A percentile compares a stretch with the other conserved stretches of the same genome.
These are phyloP conservation scores for Ancistrus triradiatus DNA, from an alignment of 2,113 vertebrate species.

Conservation along the genomic window DNA sequence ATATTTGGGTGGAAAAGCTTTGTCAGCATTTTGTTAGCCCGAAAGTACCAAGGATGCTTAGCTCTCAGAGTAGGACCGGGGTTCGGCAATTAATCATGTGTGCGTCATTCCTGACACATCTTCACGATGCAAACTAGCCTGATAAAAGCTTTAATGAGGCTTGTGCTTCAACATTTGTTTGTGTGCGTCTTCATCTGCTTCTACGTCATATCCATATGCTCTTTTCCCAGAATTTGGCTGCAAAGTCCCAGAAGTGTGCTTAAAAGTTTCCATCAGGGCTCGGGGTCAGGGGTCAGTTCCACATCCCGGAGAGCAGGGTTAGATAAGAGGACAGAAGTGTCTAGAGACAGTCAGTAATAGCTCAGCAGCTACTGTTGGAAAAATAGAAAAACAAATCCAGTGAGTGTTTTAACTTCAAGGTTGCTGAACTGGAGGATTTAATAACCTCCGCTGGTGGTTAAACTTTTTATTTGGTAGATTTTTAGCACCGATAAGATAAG, in stretches of 20 bases:
- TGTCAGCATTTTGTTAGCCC: conserved; percentile 36
- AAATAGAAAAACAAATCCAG: no score
- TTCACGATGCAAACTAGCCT: neutral
- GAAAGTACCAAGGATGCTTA: conserved; percentile 28
- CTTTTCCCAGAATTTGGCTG: conserved; percentile 3
- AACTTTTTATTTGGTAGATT: no score
- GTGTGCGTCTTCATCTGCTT: conserved; percentile 17
- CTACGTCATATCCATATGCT: neutral
- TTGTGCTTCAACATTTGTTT: conserved; percentile 23
- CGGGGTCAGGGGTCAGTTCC: conserved; percentile 10
- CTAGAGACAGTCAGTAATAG: no score
- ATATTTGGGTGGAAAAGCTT: conserved; percentile 30
- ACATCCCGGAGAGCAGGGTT: neutral
- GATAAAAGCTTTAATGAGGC: neutral
- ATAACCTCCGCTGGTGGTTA: no score
- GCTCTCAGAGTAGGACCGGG: conserved; percentile 20
- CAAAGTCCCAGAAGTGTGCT: neutral
- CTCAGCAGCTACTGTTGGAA: no score
- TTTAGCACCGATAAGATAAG: no score
- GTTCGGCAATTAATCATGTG: conserved; percentile 24
- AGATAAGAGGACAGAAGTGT: no score
- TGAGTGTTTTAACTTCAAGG: no score
- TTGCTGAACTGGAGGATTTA: no score
- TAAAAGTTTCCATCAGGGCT: neutral
- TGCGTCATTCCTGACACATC: conserved; percentile 16